Evolutionary conservation across 2,888 invertebrate genomes (phyloP), one percentile per base, ranked within the genome.

Genomic region (Athetis lepigone): DNA sequence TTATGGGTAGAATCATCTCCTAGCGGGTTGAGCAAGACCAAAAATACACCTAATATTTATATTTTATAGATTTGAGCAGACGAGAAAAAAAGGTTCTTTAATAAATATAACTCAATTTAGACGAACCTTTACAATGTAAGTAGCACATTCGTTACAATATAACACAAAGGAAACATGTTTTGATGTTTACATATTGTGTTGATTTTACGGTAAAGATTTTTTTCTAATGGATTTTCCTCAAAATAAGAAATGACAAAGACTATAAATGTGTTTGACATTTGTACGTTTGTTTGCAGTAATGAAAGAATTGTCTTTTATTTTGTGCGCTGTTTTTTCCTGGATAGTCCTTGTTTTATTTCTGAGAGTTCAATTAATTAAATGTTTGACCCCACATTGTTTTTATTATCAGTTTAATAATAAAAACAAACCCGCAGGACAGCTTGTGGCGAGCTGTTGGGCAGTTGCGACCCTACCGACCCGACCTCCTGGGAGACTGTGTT

Each of bases 221-320:
- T 25, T 25, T 25, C 6, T 25, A n/a, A 1, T 9, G 21, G 1
- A 0, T 33, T 60, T 49, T 50, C 9, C 2, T 3, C 7, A 11
- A 39, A 33, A 7, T 2, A 2, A 11, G 21, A n/a, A 39, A 45
- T 21, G 37, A 18, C 37, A 36, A 50, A 69, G 7, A 21, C 47
- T 4, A 33, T 2, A 33, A 9, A 9, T 21, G 21, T 43, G 11
- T 45, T 69, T 58, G 33, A n/a, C 19, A 23, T 25, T 36, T 36
- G 7, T 18, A 4, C 5, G 25, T 66, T 16, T 65, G 36, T 49
- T 68, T 65, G 47, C 43, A 40, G 4, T 9, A 47, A 37, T 36
- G 4, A 19, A 36, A 46, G 0, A 39, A 16, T 6, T 39, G 1
- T 29, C 3, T 29, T 13, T 43, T 0, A 21, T 29, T 51, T 42